A percentile compares a stretch with the other conserved stretches of the same genome.
These are phyloP conservation scores for Elymnias hypermnestra DNA, from an alignment of 1,140 invertebrate species.

Conservation along the genomic window DNA sequence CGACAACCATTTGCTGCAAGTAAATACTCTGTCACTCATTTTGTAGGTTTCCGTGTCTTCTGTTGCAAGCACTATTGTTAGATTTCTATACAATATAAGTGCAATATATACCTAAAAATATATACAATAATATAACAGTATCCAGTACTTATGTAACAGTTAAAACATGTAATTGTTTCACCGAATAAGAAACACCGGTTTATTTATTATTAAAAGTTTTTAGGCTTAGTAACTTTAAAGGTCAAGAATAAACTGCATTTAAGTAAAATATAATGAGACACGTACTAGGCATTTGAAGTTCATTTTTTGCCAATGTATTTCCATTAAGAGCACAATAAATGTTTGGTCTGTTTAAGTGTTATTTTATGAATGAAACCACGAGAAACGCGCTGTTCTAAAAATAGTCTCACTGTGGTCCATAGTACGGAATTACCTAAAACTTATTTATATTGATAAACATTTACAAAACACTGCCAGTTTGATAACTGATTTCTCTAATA, in stretches of 20 bases:
- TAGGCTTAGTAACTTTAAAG: too few relatives aligned
- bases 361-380: conserved; percentile 51
- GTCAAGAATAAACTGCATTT: too few relatives aligned
- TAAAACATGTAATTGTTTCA: too few relatives aligned
- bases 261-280: conserved; percentile 16
- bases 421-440: conserved; percentile 64
- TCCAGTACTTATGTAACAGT: too few relatives aligned
- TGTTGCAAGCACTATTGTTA: conserved; percentile 16
- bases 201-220: too few relatives aligned
- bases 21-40: conserved; percentile 43
- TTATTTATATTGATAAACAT: conserved; percentile 56
- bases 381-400: conserved; percentile 39
- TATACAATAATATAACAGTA: neutral
- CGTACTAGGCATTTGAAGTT: conserved; percentile 46
- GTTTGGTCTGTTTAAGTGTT: conserved; percentile 38
- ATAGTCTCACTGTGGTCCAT: conserved; percentile 48
- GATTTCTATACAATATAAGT: conserved; percentile 34
- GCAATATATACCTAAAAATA: too few relatives aligned
- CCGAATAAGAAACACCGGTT: too few relatives aligned
- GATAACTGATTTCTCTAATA: conserved; percentile 43
- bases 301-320: conserved; percentile 37
- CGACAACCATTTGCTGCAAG: conserved; percentile 51
- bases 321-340: conserved; percentile 41
- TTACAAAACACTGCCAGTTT: conserved; percentile 56
- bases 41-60: conserved; percentile 30